Evolutionary conservation across 2,797 vertebrate genomes (phyloP).

Genomic region (Ctenopoma kingsleyae): DNA sequence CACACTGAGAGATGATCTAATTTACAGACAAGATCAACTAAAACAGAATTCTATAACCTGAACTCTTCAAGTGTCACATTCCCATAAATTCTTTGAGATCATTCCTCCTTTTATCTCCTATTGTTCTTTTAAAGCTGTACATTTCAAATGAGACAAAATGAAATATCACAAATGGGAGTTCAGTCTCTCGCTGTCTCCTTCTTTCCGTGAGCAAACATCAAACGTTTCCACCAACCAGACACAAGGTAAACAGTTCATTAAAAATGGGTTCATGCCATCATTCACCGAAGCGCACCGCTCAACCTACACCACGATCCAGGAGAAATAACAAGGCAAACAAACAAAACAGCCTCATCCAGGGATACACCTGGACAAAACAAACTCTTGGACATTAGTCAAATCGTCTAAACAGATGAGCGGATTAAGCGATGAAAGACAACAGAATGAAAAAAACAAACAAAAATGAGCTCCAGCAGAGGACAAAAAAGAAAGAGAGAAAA

Average conservation of each 20-base stretch:
- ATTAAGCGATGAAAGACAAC: conserved; percentile 38
- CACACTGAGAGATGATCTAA: conserved; percentile 17
- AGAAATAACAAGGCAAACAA: conserved; percentile 58
- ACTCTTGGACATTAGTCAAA: conserved; percentile 58
- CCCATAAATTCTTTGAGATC: conserved; percentile 54
- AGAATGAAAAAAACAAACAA: conserved; percentile 9
- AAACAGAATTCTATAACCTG: conserved; percentile 12
- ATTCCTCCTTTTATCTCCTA: conserved; percentile 44
- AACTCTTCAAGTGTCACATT: conserved; percentile 27
- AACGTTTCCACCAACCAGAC: conserved; percentile 58
- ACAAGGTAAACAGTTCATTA: conserved; percentile 78
- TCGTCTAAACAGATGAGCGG: conserved; percentile 29
- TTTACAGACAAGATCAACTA: conserved; percentile 13
- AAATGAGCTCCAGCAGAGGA: conserved; percentile 17
- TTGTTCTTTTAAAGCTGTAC: conserved; percentile 35
- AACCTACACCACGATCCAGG: conserved; percentile 46
- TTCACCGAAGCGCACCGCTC: conserved; percentile 59
- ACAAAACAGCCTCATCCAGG: conserved; percentile 48
- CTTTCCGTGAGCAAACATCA: conserved; percentile 66
- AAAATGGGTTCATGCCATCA: conserved; percentile 63
- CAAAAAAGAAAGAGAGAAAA: neutral
- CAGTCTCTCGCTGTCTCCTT: conserved; percentile 2
- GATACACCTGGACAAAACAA: conserved; percentile 47
- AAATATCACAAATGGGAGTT: conserved; percentile 43
- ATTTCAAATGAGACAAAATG: conserved; percentile 61